A percentile compares a stretch with the other conserved stretches of the same genome.
Conservation (phyloP, 2,888 invertebrate species). For the Coleophora deauratella region DNA sequence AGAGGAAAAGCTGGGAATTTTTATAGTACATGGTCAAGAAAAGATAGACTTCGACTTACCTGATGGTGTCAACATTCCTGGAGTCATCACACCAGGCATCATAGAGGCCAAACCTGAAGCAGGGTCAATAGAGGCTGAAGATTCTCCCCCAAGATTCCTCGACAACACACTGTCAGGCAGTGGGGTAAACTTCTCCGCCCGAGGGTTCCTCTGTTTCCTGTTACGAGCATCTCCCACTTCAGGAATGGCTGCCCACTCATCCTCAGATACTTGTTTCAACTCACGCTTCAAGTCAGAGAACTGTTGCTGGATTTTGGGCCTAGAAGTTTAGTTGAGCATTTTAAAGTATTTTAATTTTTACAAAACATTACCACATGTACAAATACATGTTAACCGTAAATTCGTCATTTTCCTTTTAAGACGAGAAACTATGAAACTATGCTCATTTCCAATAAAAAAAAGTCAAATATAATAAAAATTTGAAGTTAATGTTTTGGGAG, state of each 20-base stretch:
- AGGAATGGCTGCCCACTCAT: conserved; percentile 97
- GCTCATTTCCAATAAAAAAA: too few relatives aligned
- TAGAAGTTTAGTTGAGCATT: conserved; percentile 27
- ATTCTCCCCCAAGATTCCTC: conserved; percentile 88
- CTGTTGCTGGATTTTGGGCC: conserved; percentile 99
- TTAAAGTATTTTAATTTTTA: not conserved
- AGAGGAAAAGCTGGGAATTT: too few relatives aligned
- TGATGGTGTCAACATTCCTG: conserved; percentile 90
- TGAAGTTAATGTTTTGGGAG: too few relatives aligned
- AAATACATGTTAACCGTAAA: too few relatives aligned
- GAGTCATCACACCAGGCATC: conserved; percentile 89
- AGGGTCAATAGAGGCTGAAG: conserved; percentile 86
- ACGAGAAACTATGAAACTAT: too few relatives aligned
- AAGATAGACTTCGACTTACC: too few relatives aligned
- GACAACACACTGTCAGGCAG: conserved; percentile 96
- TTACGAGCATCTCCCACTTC: conserved; percentile 99
- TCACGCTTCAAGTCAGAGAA: conserved; percentile 97
- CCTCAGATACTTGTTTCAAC: conserved; percentile 86
- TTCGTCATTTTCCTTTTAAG: too few relatives aligned
- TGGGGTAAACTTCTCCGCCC: conserved; percentile 97
- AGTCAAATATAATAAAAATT: too few relatives aligned
- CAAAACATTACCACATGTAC: too few relatives aligned
- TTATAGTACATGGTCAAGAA: too few relatives aligned
- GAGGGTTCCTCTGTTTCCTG: conserved; percentile 94
- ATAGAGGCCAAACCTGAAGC: conserved; percentile 89